These are phyloP conservation scores for Neoascia interrupta DNA, from an alignment of 2,888 invertebrate species.

Conservation along the genomic window DNA sequence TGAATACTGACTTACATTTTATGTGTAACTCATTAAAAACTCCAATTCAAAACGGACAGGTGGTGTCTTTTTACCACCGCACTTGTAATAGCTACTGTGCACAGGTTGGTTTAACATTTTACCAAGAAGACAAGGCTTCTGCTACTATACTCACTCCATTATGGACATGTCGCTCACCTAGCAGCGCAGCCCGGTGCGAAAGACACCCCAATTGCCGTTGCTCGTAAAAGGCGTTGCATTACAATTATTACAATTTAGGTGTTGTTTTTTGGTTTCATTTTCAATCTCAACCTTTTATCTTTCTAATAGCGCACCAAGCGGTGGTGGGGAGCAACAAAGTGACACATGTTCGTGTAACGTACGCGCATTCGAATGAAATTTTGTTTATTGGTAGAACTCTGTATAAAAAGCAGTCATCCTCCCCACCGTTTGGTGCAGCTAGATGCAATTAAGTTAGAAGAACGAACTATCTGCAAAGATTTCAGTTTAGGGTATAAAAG, in stretches of 20 bases:
- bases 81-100: no score
- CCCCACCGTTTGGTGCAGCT: slow-evolving; percentile 4
- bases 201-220: slow-evolving; percentile 38
- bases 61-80: no score
- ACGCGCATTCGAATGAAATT: slow-evolving; percentile 31
- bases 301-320: slow-evolving; percentile 41
- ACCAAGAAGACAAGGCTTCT: slow-evolving; percentile 42
- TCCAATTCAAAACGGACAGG: no score
- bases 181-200: slow-evolving; percentile 9
- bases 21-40: no score
- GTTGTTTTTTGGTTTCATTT: slow-evolving; percentile 30
- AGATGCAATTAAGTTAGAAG: no score
- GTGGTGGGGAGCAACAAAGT: slow-evolving; percentile 30
- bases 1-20: no score
- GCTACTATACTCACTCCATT: slow-evolving; percentile 37
- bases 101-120: no score
- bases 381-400: slow-evolving; percentile 10
- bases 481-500: slow-evolving; percentile 59
- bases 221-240: slow-evolving; percentile 57
- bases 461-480: no score
- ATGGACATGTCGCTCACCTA: slow-evolving; percentile 56
- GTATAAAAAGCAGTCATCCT: no score
- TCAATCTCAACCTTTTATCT: slow-evolving; percentile 16
- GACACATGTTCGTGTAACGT: slow-evolving; percentile 2
- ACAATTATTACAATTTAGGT: slow-evolving; percentile 26